Conservation (phyloP, 2,113 vertebrate genomes). For the Ophiodon elongatus region DNA sequence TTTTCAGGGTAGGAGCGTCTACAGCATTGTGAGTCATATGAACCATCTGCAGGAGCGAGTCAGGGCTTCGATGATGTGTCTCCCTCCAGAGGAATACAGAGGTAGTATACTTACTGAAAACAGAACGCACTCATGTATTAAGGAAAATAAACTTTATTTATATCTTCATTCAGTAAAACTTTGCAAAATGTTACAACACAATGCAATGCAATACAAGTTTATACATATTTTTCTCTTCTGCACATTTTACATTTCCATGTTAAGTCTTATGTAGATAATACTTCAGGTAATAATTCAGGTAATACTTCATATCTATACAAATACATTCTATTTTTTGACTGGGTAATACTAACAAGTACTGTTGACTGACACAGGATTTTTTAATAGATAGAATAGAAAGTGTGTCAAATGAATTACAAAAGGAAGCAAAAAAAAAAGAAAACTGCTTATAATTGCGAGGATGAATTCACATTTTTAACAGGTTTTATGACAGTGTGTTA, state of each 20-base stretch:
- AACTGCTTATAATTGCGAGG: background rate
- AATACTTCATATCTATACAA: slow-evolving; percentile 1
- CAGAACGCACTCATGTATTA: background rate
- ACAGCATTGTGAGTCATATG: background rate
- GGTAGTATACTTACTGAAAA: slow-evolving; percentile 23
- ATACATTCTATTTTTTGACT: background rate
- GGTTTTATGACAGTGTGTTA: background rate
- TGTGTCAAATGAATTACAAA: background rate
- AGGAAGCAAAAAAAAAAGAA: background rate
- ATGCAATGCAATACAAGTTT: background rate
- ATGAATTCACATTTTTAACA: background rate
- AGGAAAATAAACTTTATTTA: slow-evolving; percentile 72
- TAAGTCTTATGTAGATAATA: background rate
- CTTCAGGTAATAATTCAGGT: no score
- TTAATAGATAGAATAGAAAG: no score
- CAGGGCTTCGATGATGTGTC: slow-evolving; percentile 21
- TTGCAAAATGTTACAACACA: slow-evolving; percentile 7
- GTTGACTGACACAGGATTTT: no score
- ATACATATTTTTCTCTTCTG: background rate
- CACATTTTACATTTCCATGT: background rate
- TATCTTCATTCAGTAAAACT: slow-evolving; percentile 14
- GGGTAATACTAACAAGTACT: background rate
- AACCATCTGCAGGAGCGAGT: background rate
- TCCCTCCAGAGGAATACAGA: slow-evolving; percentile 60
- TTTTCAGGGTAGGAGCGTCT: background rate